Base-by-base conservation (phyloP, 1,140 invertebrate species). In the Geopemphigus sp. region DNA sequence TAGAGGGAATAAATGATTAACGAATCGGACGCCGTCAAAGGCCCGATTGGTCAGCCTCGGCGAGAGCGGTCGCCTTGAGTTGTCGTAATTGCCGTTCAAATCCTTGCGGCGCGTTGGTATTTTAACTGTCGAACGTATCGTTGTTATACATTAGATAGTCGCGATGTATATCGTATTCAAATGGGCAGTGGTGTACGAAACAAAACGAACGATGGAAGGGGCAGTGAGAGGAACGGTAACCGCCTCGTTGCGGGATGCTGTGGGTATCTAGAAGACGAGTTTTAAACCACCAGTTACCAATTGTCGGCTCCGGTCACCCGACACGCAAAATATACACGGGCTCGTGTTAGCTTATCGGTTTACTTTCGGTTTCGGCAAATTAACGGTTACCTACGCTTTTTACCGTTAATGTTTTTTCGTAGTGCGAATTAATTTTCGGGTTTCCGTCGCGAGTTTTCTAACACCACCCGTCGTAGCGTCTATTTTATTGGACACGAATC, bases 281-380 rank as follows among this genome's bases (percentile, higher is more conserved):
- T 78, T 45, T 63, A 29, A 19, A 78, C 74, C 56, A 63, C 74
- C 56, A 78, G 74, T 78, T 78, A 78, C 39, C 74, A 78, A 78
- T 63, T 78, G 74, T 78, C 74, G 74, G 74, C 74, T 63, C 74
- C 74, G 74, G 74, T 78, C 74, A 78, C 74, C 74, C 74, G 74
- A 78, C 74, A 78, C 74, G 74, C 56, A 63, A 78, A 63, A 61
- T 47, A 61, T 1, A 63, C 39, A 61, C 74, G 74, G 61, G 74
- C 61, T 78, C 74, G 74, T 61, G n/a, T 39, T n/a, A 63, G 39
- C 61, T 63, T 47, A 63, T 63, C 74, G 57, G 54, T 61, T 26
- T 50, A 45, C 39, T 57, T 78, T 61, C 56, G 10, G 24, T 47
- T 47, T 78, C 54, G 57, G 22, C 6, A 59, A 39, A 57, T 39